Percentiles rank a stretch among this genome's conserved stretches.
Conservation (phyloP, 2,888 invertebrate species). For the Limnephilus marmoratus region DNA sequence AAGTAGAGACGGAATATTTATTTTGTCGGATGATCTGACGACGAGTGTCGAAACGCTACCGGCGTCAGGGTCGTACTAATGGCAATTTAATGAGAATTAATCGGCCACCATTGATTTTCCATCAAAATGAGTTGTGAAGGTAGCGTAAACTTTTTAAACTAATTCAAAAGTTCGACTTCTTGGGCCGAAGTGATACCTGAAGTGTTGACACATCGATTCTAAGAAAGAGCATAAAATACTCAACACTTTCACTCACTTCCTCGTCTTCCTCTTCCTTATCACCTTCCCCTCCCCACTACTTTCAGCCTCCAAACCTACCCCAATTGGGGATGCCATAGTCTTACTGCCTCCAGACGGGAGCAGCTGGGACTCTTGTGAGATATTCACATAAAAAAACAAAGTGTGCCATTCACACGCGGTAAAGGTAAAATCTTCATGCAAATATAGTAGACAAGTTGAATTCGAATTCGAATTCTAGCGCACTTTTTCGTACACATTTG, state of each 20-base stretch:
- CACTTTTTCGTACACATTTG: too few relatives aligned
- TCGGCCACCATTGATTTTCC: neutral
- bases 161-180: neutral
- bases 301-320: too few relatives aligned
- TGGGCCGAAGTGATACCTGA: neutral
- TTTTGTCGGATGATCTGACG: neutral
- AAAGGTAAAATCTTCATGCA: too few relatives aligned
- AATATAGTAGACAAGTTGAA: too few relatives aligned
- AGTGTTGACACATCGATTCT: neutral
- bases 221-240: neutral
- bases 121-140: neutral
- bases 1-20: neutral
- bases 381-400: too few relatives aligned
- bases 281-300: too few relatives aligned
- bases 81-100: conserved; percentile 2
- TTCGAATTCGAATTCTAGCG: too few relatives aligned
- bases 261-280: too few relatives aligned
- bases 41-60: neutral
- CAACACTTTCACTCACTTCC: neutral
- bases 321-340: too few relatives aligned
- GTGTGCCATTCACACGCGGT: too few relatives aligned
- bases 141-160: neutral
- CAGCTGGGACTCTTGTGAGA: too few relatives aligned
- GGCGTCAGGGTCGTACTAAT: neutral
- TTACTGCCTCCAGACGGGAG: too few relatives aligned